Evolutionary conservation across 2,888 invertebrate species (phyloP).

Genomic region (Drosophila tanythrix): DNA sequence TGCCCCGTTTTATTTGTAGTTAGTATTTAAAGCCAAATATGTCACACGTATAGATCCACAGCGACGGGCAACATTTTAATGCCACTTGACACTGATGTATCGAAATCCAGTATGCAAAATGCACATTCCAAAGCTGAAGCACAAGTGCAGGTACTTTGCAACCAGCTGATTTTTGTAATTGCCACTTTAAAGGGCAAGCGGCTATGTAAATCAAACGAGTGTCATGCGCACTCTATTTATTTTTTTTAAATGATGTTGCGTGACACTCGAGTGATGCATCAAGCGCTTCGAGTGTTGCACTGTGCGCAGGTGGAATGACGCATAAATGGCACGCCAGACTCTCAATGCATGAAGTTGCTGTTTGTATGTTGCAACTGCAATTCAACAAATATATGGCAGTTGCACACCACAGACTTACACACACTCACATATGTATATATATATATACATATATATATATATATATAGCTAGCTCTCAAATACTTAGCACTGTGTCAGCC

Average conservation of each 20-base stretch:
- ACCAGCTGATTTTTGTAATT: conserved; percentile 60
- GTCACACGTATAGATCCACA: not conserved
- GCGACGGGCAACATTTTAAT: conserved; percentile 56
- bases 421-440: not conserved
- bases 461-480: conserved; percentile 4
- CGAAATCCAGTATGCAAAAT: conserved; percentile 40
- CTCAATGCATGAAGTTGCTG: conserved; percentile 24
- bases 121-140: conserved; percentile 39
- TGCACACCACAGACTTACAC: not conserved
- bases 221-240: conserved; percentile 39
- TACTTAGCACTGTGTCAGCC: conserved; percentile 13
- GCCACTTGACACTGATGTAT: conserved; percentile 52
- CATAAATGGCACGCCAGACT: conserved; percentile 50
- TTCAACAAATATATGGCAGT: conserved; percentile 18
- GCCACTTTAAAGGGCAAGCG: conserved; percentile 60
- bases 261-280: conserved; percentile 13
- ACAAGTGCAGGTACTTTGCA: conserved; percentile 25
- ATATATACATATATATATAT: not conserved
- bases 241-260: conserved; percentile 12
- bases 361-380: conserved; percentile 9
- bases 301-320: conserved; percentile 55
- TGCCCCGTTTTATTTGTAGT: not conserved
- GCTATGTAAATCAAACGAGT: conserved; percentile 56
- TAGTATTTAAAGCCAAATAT: not conserved
- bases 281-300: conserved; percentile 43